Evolutionary conservation across 2,797 vertebrate genomes (phyloP), one percentile per base, ranked within the genome.

Genomic region (Danio aesculapii): DNA sequence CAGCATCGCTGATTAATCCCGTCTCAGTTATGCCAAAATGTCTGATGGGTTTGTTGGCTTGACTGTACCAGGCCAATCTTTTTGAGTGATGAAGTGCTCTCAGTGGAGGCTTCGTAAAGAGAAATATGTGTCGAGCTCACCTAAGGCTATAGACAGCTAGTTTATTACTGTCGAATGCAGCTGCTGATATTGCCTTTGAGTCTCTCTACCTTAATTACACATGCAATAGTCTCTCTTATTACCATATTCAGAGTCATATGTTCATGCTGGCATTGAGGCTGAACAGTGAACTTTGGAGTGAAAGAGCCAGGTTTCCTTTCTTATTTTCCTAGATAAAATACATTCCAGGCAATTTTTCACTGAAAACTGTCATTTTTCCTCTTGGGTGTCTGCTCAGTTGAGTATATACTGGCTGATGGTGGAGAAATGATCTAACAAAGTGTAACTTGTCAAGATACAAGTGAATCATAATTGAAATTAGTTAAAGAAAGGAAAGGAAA

Each of bases 151-250:
- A 57, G 53, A 75, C 59, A 71, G 77, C 55, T 75, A 78, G 52
- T 82, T 79, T 67, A 74, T 52, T 72, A 66, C 74, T 75, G 21
- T 75, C 14, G 41, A 70, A 71, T n/a, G 66, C 39, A 5, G 44
- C 66, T 64, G 39, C 49, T 80, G 62, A 70, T 73, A 70, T 61
- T 82, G 67, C 50, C 62, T 58, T 62, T 63, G 21, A 71, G 41
- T 66, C 71, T 72, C 30, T 47, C 74, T 67, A 68, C 39, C 59
- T 86, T 83, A 83, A 86, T 83, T 83, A 81, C 79, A 77, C 47
- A 67, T 81, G 73, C 70, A 76, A 77, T 71, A 67, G 63, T 55
- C 78, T 79, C 55, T 61, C 47, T 79, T 69, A 61, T 6, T 49
- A 50, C 44, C 59, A 5, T 64, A 68, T 80, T 66, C 61, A 78